phyloP scores from a whole-genome alignment of 2,888 invertebrate species.

The Rotaria magnacalcarata region DNA sequence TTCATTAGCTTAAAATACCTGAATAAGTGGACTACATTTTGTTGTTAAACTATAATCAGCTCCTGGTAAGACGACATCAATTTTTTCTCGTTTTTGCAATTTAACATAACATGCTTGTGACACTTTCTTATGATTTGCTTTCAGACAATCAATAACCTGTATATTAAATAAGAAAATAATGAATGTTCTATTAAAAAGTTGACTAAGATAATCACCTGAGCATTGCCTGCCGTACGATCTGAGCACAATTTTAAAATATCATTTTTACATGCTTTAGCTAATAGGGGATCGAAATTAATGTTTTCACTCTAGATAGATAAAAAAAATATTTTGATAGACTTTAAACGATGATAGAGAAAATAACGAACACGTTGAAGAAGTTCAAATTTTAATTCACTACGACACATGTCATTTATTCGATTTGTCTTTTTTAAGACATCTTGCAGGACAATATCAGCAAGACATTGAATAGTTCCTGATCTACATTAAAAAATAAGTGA shows the following conservation, averaged over 20 bases:
- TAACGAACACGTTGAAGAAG: conserved; percentile 69
- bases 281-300: conserved; percentile 37
- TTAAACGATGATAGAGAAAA: conserved; percentile 45
- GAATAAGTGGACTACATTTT: neutral
- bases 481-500: neutral
- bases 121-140: neutral
- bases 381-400: conserved; percentile 82
- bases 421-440: conserved; percentile 71
- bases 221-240: conserved; percentile 27
- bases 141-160: conserved; percentile 9
- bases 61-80: neutral
- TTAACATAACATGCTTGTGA: neutral
- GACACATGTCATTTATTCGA: conserved; percentile 78
- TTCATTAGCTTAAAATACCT: neutral
- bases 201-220: neutral
- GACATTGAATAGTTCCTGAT: conserved; percentile 73
- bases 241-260: conserved; percentile 32
- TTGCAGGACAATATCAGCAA: conserved; percentile 83
- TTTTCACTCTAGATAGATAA: conserved; percentile 48
- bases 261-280: conserved; percentile 17
- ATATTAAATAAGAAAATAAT: neutral
- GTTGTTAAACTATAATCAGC: conserved; percentile 2
- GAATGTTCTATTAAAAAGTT: neutral
- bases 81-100: neutral
- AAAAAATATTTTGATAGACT: conserved; percentile 53